phyloP scores from a whole-genome alignment of 1,140 invertebrate genomes.

The Babylonia areolata region DNA sequence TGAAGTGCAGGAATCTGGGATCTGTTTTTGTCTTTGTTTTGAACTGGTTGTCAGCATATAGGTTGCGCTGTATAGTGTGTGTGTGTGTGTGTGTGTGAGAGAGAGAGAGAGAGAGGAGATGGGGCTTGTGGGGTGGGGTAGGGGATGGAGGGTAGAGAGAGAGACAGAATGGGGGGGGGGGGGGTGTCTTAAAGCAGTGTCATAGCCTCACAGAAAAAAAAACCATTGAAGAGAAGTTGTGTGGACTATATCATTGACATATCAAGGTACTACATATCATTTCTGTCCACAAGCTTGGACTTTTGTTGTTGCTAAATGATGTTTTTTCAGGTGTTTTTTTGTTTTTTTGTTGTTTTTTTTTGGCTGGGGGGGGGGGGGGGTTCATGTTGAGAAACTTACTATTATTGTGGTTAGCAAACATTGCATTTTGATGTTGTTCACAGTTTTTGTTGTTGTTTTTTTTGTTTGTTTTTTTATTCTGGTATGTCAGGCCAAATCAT shows the following conservation, averaged over 20 bases:
- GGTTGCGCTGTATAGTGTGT: no score
- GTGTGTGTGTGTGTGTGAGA: background rate
- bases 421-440: background rate
- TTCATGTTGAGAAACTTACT: background rate
- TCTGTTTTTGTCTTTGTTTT: no score
- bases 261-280: background rate
- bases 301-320: background rate
- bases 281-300: background rate
- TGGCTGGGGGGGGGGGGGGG: no score
- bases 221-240: background rate
- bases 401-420: background rate
- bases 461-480: no score
- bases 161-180: background rate
- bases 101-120: background rate
- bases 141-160: background rate
- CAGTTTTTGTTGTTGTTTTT: no score
- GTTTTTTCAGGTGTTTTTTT: background rate
- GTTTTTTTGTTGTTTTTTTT: background rate
- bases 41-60: no score
- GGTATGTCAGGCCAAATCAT: no score
- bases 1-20: no score
- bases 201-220: background rate
- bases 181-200: background rate
- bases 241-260: background rate
- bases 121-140: background rate